Base-by-base conservation (phyloP, 2,797 vertebrate species). In the Anguilla megastoma region DNA sequence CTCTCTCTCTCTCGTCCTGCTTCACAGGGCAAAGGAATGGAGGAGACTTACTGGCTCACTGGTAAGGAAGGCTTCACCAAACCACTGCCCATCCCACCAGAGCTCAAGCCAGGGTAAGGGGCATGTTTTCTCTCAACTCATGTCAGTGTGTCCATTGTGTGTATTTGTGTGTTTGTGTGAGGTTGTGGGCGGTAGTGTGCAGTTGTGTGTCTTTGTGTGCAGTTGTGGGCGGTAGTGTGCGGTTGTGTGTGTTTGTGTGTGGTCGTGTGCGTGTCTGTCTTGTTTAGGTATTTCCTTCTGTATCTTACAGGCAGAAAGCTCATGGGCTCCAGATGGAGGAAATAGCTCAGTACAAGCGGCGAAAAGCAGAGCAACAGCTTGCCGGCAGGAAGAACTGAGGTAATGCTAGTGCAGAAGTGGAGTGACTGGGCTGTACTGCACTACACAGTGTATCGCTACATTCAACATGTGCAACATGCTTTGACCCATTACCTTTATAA, bases 321-420 rank as follows among this genome's bases (percentile, higher is more conserved):
- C 97, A 97, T 88, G 95, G 95, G 91, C 94, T 97, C 92, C 97
- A 97, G 96, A 95, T 97, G 95, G 95, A 96, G 87, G 97, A 97
- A 93, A 97, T 97, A 90, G 92, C 94, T 92, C 95, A 95, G 91
- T 96, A 96, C 95, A 97, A 97, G 95, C 96, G 95, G 94, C 94
- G 92, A 94, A 97, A 97, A 96, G 96, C 95, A 66, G 95, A 97
- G 94, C 96, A 93, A 87, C 95, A 96, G 92, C 95, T 96, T 91
- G 92, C 94, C 94, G 96, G 94, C 95, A 97, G 95, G 94, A 97
- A 96, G 93, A 96, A 95, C 92, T 97, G 96, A 97, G 96, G 95
- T 97, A 97, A 95, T 94, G 93, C 94, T 94, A 24, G 21, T 18
- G 58, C 58, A 60, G 54, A 60, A 60, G 58, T 4, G 58, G 4